Base-by-base conservation (phyloP, 2,113 vertebrate genomes). In the Centrocercus urophasianus region DNA sequence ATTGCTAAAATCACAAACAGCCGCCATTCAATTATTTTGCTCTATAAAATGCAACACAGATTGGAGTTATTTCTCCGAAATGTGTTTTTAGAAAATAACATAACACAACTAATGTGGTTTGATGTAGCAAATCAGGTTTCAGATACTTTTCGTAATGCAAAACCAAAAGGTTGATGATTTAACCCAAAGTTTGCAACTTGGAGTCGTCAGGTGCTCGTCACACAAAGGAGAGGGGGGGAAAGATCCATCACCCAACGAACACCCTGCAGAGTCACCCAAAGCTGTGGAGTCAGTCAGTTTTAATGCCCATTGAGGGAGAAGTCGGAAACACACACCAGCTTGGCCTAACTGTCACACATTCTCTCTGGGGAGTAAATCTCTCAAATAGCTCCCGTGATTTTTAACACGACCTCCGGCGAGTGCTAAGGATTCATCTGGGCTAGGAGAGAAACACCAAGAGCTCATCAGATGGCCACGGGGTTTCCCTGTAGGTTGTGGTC, bases 1-100 rank as follows among this genome's bases (percentile, higher is more conserved):
- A 98, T 98, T 98, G 97, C 98, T 98, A 97, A 98, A 98, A 98
- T 98, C 97, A 98, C 98, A 97, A 98, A 98, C 97, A 98, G 98
- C 97, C 97, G 96, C 98, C 98, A 98, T 98, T 98, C 98, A 98
- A 98, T 98, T 98, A 98, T 98, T 98, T 97, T 98, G 96, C 97
- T 96, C 97, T 97, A 98, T 98, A 98, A 98, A 98, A 98, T 91
- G 97, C 97, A 97, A 97, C 97, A 91, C 97, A 97, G 98, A 97
- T 97, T 97, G 98, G 97, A 98, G 97, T 98, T 98, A 97, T 98
- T 98, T 97, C 97, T 98, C 97, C 19, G 86, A 97, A 98, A 98
- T 98, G 98, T 98, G 98, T 98, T 98, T 98, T 97, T 96, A 95
- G 98, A 98, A 98, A 98, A 98, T 97, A 98, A 96, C 97, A 97